These are phyloP conservation scores for Acipenser transmontanus DNA, from an alignment of 2,797 vertebrate genomes.

Conservation along the genomic window DNA sequence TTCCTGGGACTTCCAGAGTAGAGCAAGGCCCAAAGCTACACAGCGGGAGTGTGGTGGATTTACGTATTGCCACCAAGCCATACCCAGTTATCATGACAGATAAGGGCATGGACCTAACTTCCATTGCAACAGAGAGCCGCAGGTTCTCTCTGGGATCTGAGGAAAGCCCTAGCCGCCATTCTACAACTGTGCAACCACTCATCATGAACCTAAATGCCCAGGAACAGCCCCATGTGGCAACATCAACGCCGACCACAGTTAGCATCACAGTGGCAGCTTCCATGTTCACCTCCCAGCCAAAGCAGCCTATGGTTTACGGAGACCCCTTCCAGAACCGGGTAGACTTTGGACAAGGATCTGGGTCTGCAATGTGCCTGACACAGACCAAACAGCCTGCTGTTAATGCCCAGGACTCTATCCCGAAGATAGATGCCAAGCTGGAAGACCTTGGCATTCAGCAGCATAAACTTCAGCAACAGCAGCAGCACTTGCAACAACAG, in stretches of 20 bases:
- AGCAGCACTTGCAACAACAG: slow-evolving; percentile 60
- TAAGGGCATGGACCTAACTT: slow-evolving; percentile 96
- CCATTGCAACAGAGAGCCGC: slow-evolving; percentile 82
- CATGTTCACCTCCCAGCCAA: slow-evolving; percentile 80
- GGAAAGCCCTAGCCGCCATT: slow-evolving; percentile 72
- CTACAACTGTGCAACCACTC: slow-evolving; percentile 85
- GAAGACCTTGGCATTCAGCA: slow-evolving; percentile 73
- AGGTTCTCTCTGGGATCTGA: slow-evolving; percentile 85
- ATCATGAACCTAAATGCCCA: slow-evolving; percentile 95
- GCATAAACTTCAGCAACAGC: slow-evolving; percentile 66
- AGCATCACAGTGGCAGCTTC: slow-evolving; percentile 82
- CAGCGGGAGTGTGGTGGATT: slow-evolving; percentile 75
- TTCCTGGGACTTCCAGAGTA: slow-evolving; percentile 72
- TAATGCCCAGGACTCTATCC: slow-evolving; percentile 47
- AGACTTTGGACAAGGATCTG: slow-evolving; percentile 86
- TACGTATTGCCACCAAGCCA: slow-evolving; percentile 78
- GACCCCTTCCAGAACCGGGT: slow-evolving; percentile 90
- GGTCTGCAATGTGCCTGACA: slow-evolving; percentile 83
- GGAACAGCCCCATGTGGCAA: slow-evolving; percentile 78
- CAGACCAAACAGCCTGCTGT: slow-evolving; percentile 72
- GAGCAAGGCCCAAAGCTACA: slow-evolving; percentile 70
- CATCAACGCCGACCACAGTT: slow-evolving; percentile 76
- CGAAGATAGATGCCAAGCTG: slow-evolving; percentile 71
- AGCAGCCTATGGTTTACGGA: slow-evolving; percentile 83
- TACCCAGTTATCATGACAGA: slow-evolving; percentile 96